A percentile compares a stretch with the other conserved stretches of the same genome.
Conservation (phyloP, 2,113 vertebrate species). For the Ptychochromis oligacanthus region DNA sequence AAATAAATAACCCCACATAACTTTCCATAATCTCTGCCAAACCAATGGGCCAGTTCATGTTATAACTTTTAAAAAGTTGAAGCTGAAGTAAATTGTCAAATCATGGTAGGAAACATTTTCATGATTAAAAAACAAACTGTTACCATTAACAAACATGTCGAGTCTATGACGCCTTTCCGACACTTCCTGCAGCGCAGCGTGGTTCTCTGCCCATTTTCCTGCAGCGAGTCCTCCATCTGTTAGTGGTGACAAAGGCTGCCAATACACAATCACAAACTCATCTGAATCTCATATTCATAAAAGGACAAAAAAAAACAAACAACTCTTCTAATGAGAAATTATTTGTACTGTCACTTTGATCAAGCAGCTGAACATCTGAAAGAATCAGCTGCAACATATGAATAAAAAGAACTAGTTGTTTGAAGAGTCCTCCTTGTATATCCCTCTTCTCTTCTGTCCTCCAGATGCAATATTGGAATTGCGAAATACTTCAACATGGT, state of each 20-base stretch:
- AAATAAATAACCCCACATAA: no score
- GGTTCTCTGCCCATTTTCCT: background rate
- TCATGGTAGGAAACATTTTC: background rate
- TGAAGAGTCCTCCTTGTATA: no score
- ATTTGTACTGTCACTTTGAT: background rate
- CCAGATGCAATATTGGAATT: background rate
- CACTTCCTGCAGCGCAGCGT: slow-evolving; percentile 77
- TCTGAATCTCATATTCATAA: background rate
- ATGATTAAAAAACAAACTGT: background rate
- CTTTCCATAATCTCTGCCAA: no score
- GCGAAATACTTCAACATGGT: no score
- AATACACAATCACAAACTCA: background rate
- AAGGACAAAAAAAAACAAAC: background rate
- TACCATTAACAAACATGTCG: slow-evolving; percentile 56
- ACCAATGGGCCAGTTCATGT: no score
- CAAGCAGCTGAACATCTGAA: background rate
- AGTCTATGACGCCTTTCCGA: slow-evolving; percentile 63
- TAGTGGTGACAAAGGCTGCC: background rate
- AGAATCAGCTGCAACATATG: background rate
- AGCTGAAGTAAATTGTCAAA: background rate
- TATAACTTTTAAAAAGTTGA: no score
- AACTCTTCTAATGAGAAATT: background rate
- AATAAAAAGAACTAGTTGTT: background rate
- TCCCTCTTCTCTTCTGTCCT: background rate
- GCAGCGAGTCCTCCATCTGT: background rate